These are phyloP conservation scores for Ypsolopha scabrella DNA, from an alignment of 2,888 invertebrate genomes.

Conservation along the genomic window DNA sequence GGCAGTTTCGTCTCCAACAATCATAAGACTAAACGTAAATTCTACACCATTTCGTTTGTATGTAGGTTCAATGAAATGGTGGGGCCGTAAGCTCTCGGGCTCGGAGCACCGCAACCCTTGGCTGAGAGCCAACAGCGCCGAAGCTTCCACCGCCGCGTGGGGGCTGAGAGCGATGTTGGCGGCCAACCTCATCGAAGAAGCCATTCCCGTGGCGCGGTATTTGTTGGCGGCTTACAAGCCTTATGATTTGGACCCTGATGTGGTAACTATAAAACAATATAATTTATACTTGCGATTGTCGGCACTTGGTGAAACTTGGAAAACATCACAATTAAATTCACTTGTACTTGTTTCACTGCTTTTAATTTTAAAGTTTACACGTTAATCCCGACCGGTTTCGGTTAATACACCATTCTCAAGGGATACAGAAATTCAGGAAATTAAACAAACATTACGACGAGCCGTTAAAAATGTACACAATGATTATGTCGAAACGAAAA, in stretches of 20 bases:
- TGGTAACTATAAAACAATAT: slow-evolving; percentile 24
- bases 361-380: too few relatives aligned
- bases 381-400: too few relatives aligned
- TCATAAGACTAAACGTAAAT: neutral
- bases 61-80: slow-evolving; percentile 40
- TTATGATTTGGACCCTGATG: slow-evolving; percentile 46
- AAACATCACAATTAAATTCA: too few relatives aligned
- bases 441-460: too few relatives aligned
- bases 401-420: too few relatives aligned
- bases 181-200: slow-evolving; percentile 36
- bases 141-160: slow-evolving; percentile 90
- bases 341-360: too few relatives aligned
- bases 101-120: slow-evolving; percentile 58
- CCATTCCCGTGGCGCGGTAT: slow-evolving; percentile 45
- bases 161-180: slow-evolving; percentile 79
- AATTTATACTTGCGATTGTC: too few relatives aligned
- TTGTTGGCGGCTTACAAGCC: slow-evolving; percentile 39
- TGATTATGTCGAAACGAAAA: too few relatives aligned
- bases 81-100: slow-evolving; percentile 43
- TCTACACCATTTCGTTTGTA: neutral
- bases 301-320: too few relatives aligned
- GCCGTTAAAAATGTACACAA: too few relatives aligned
- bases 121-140: slow-evolving; percentile 44
- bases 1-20: too few relatives aligned
- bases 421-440: too few relatives aligned